Conservation (phyloP, 2,888 invertebrate genomes). For the Merodon equestris region DNA sequence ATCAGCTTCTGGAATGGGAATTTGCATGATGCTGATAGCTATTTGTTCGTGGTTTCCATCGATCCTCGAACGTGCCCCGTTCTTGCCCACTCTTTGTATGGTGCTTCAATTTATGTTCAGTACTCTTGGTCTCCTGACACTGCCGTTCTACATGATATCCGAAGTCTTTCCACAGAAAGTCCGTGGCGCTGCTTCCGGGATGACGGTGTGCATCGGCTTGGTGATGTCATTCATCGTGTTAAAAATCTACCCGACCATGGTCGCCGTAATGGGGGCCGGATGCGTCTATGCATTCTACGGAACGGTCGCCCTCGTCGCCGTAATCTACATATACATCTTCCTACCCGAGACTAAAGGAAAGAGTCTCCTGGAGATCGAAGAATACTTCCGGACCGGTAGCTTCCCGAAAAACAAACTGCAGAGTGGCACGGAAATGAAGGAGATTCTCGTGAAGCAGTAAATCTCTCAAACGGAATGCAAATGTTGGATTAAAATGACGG, state of each 20-base stretch:
- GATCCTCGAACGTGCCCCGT: conserved; percentile 70
- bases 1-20: conserved; percentile 83
- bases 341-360: conserved; percentile 86
- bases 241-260: conserved; percentile 84
- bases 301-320: conserved; percentile 81
- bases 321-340: conserved; percentile 81
- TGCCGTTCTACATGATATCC: conserved; percentile 88
- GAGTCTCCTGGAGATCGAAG: conserved; percentile 85
- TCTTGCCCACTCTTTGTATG: conserved; percentile 75
- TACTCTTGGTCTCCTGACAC: conserved; percentile 80
- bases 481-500: not conserved
- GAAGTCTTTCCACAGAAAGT: conserved; percentile 84
- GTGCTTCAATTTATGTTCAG: conserved; percentile 80
- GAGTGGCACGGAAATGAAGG: conserved; percentile 71
- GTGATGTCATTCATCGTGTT: conserved; percentile 84
- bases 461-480: not conserved
- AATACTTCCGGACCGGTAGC: conserved; percentile 76
- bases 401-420: conserved; percentile 59
- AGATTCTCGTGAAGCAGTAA: conserved; percentile 73
- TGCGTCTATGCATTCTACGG: conserved; percentile 84
- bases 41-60: conserved; percentile 79
- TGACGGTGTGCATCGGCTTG: conserved; percentile 83
- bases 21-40: conserved; percentile 82
- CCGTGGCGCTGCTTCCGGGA: conserved; percentile 84
- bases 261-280: conserved; percentile 81